These are phyloP conservation scores for Ypsolopha sequella DNA, from an alignment of 2,888 invertebrate species.

Conservation along the genomic window DNA sequence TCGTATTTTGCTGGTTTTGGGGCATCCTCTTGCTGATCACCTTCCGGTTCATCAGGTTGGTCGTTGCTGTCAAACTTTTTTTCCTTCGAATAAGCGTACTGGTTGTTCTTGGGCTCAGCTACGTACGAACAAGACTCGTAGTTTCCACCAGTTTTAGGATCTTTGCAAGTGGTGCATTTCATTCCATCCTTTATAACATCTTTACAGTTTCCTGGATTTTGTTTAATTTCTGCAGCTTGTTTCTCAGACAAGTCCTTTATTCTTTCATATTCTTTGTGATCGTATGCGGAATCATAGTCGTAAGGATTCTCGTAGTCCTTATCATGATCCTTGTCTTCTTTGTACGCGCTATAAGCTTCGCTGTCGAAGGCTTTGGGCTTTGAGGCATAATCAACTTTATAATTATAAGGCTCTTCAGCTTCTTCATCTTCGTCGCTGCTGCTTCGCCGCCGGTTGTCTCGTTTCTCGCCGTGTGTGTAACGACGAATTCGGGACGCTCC, in stretches of 20 bases:
- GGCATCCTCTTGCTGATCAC: constrained; percentile 43
- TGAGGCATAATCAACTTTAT: constrained; percentile 56
- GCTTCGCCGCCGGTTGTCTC: constrained; percentile 41
- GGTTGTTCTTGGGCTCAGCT: constrained; percentile 78
- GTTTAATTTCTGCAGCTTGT: constrained; percentile 72
- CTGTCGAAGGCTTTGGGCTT: constrained; percentile 65
- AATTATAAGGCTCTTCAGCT: constrained; percentile 65
- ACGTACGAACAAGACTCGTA: constrained; percentile 87
- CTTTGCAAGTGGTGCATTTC: constrained; percentile 80
- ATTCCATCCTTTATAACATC: constrained; percentile 74
- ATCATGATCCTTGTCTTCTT: constrained; percentile 43
- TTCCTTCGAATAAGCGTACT: constrained; percentile 76
- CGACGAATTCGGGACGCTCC: constrained; percentile 59
- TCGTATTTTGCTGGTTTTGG: constrained; percentile 42
- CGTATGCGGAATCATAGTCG: constrained; percentile 60
- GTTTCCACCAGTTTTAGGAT: constrained; percentile 80
- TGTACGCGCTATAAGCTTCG: constrained; percentile 53
- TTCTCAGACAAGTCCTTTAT: constrained; percentile 73
- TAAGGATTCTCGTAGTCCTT: constrained; percentile 63
- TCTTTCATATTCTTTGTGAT: constrained; percentile 65
- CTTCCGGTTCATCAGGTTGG: constrained; percentile 61
- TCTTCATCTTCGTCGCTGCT: constrained; percentile 33
- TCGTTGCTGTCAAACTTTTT: constrained; percentile 73
- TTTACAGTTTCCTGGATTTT: constrained; percentile 74
- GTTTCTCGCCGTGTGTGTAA: constrained; percentile 54